These are phyloP conservation scores for Bubo scandiacus DNA, from an alignment of 2,113 vertebrate species.

Conservation along the genomic window DNA sequence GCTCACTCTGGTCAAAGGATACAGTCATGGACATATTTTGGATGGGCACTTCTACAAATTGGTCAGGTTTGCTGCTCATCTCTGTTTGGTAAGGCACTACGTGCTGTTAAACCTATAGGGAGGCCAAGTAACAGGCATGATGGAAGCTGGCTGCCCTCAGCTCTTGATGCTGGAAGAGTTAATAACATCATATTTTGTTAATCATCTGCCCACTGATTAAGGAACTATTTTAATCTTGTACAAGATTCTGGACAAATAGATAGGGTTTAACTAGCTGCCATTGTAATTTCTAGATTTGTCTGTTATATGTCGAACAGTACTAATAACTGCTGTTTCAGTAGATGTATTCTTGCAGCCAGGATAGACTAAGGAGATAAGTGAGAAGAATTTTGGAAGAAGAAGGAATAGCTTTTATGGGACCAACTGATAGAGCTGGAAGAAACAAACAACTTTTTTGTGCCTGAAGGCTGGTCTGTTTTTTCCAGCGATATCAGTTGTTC, in stretches of 20 bases:
- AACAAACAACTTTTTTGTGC: constrained; percentile 43
- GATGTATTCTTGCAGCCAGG: neutral
- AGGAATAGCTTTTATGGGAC: constrained; percentile 23
- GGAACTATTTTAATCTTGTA: constrained; percentile 5
- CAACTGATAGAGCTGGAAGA: constrained; percentile 43
- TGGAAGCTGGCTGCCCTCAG: neutral
- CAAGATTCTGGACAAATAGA: constrained; percentile 23
- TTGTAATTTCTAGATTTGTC: constrained; percentile 8
- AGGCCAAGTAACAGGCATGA: neutral
- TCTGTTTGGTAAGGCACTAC: rapidly evolving
- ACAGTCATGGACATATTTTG: neutral
- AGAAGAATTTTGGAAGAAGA: constrained; percentile 31
- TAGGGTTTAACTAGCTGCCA: constrained; percentile 4
- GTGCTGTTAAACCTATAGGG: neutral
- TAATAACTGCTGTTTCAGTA: constrained; percentile 30
- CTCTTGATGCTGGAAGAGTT: neutral
- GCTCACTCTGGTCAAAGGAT: neutral
- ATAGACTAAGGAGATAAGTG: constrained; percentile 3
- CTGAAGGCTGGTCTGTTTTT: constrained; percentile 37
- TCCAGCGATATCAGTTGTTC: constrained; percentile 37
- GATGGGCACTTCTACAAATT: neutral
- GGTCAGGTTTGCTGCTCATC: neutral
- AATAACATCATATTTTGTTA: neutral
- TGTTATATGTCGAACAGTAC: neutral
- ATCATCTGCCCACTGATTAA: constrained; percentile 15